Evolutionary conservation across 1,140 invertebrate genomes (phyloP).

Genomic region (Mercenaria mercenaria): DNA sequence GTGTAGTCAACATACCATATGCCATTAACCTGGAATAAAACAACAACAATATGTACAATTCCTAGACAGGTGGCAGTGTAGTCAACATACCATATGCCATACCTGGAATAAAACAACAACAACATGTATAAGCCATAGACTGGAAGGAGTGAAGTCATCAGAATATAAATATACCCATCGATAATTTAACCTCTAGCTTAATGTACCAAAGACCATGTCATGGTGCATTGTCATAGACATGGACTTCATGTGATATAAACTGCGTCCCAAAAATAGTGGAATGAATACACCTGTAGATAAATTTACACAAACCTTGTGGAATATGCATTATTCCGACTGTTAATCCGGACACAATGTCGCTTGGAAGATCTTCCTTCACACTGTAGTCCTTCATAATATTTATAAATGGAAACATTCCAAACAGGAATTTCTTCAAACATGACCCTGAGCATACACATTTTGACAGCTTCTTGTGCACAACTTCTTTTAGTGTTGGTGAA

Average conservation of each 20-base stretch:
- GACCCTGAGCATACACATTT: constrained; percentile 77
- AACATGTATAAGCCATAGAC: too few relatives aligned
- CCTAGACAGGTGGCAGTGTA: constrained; percentile 82
- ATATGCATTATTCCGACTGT: constrained; percentile 88
- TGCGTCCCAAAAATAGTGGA: too few relatives aligned
- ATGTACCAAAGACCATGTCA: too few relatives aligned
- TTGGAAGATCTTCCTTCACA: constrained; percentile 80
- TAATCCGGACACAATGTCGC: constrained; percentile 86
- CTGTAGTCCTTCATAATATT: constrained; percentile 83
- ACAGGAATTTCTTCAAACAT: constrained; percentile 77
- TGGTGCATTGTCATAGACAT: too few relatives aligned
- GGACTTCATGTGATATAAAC: too few relatives aligned
- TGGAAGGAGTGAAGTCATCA: too few relatives aligned
- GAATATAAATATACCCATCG: too few relatives aligned
- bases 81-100: constrained; percentile 82
- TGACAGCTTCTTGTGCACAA: constrained; percentile 65
- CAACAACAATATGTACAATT: constrained; percentile 85
- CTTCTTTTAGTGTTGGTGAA: constrained; percentile 65
- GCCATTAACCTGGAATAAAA: constrained; percentile 86
- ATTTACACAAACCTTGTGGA: constrained; percentile 86
- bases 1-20: constrained; percentile 76
- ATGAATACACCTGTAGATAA: too few relatives aligned
- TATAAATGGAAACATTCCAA: constrained; percentile 81
- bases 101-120: too few relatives aligned
- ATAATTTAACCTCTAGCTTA: too few relatives aligned